These are phyloP conservation scores for Crotophaga sulcirostris DNA, from an alignment of 2,113 vertebrate species.

Conservation along the genomic window DNA sequence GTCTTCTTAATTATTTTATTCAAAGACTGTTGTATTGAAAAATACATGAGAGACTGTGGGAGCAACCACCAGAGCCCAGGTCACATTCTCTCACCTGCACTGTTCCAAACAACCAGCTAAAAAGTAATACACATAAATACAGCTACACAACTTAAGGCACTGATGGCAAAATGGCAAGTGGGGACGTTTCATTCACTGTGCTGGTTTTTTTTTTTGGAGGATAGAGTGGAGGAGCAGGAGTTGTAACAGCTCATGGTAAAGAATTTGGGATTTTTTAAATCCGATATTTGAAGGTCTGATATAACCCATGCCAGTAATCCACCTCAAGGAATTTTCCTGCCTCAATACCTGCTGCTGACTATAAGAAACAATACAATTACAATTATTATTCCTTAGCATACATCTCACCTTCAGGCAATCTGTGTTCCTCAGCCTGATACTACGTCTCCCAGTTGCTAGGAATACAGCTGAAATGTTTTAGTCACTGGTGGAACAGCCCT, in stretches of 20 bases:
- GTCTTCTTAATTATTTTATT: not conserved
- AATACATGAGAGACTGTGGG: not conserved
- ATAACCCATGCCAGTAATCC: not conserved
- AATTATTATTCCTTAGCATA: not conserved
- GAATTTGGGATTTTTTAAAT: not conserved
- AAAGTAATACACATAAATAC: not conserved
- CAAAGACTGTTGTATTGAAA: not conserved
- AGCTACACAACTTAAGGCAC: not conserved
- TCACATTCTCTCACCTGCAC: not conserved
- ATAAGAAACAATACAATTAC: not conserved
- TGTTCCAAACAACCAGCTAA: not conserved
- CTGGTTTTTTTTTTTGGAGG: accelerated
- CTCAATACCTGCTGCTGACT: no score
- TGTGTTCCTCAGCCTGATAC: not conserved
- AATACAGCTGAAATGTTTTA: not conserved
- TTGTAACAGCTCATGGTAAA: not conserved
- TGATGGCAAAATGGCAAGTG: not conserved
- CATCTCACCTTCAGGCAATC: not conserved
- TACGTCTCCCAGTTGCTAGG: not conserved
- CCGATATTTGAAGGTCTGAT: not conserved
- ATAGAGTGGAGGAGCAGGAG: not conserved
- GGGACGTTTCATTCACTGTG: not conserved
- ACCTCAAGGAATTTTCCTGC: no score
- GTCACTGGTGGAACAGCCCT: not conserved
- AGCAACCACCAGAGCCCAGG: not conserved